Conservation (phyloP, 1,140 invertebrate genomes). For the Agraylea sexmaculata region DNA sequence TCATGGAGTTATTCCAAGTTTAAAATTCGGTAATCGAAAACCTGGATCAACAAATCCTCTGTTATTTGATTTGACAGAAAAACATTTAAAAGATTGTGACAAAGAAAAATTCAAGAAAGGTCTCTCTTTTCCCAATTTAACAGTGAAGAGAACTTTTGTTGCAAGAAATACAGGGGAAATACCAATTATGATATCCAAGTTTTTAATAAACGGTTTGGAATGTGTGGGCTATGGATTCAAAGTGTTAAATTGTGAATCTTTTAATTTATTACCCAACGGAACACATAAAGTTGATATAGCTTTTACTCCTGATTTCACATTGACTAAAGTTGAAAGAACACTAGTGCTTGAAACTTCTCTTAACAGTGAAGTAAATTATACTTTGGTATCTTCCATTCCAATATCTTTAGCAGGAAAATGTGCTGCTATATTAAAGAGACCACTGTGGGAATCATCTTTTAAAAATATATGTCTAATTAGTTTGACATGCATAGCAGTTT, state of each 20-base stretch:
- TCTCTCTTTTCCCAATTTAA: slow-evolving; percentile 49
- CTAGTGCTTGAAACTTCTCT: slow-evolving; percentile 49
- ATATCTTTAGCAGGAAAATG: slow-evolving; percentile 63
- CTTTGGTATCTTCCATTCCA: slow-evolving; percentile 71
- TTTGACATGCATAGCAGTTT: slow-evolving; percentile 23
- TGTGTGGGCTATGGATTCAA: slow-evolving; percentile 85
- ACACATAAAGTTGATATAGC: slow-evolving; percentile 81
- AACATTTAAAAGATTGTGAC: slow-evolving; percentile 74
- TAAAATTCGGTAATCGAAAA: slow-evolving; percentile 83
- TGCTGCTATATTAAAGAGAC: slow-evolving; percentile 57
- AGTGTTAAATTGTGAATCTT: slow-evolving; percentile 72
- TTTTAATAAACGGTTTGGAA: slow-evolving; percentile 58
- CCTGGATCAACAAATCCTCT: slow-evolving; percentile 63
- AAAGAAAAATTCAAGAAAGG: slow-evolving; percentile 35
- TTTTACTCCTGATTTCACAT: slow-evolving; percentile 87
- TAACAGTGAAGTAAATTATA: slow-evolving; percentile 52
- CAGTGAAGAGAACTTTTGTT: slow-evolving; percentile 74
- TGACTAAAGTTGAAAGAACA: slow-evolving; percentile 60
- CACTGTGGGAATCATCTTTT: slow-evolving; percentile 65
- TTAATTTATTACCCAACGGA: slow-evolving; percentile 68
- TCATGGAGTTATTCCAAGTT: slow-evolving; percentile 69
- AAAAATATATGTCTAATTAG: slow-evolving; percentile 34
- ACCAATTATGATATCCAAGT: slow-evolving; percentile 60
- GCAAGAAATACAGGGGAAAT: slow-evolving; percentile 81
- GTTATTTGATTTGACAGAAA: slow-evolving; percentile 74